Base-by-base conservation (phyloP, 1,140 invertebrate genomes). In the Cepaea nemoralis region DNA sequence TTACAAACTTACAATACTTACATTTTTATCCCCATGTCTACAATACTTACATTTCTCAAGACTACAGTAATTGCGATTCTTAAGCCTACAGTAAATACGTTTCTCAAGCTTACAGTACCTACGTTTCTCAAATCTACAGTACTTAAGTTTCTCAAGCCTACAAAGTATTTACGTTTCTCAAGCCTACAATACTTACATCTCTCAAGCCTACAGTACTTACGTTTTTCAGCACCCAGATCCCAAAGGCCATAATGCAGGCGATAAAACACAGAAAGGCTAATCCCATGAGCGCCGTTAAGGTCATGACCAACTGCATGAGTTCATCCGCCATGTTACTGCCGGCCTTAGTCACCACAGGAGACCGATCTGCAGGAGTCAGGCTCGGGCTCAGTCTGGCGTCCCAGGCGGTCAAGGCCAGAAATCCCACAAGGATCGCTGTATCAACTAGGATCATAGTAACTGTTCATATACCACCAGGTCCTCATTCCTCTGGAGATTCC, bases 251-350 rank as follows among this genome's bases (percentile, higher is more conserved):
- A 78, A 86, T 83, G 27, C 77, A 83, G 24, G 85, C 87, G 73
- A 90, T 87, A 80, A 89, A 86, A 73, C 87, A 87, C 39, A 90
- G 87, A 37, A 90, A 85, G 35, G 87, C 85, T 31, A 90, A 75
- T 33, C 86, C 84, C 79, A 89, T 83, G 27, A 89, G 77, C 3
- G 84, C 81, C 12, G 87, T 86, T 48, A 89, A 40, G 55, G 85
- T 83, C 55, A 87, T 87, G 59, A 89, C 83, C 33, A 89, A 66
- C 48, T 85, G 85, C 76, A 88, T 80, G 27, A 89, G 76, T 16
- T 87, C 85, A 39, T 87, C 86, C 39, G 78, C 85, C 81, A 84
- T 85, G 19, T 31, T 80, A 33, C 35, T 63, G n/a, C n/a, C n/a
- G 27, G 19, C 42, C 37, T 77, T 59, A 16, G 33, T 12, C 27